Base-by-base conservation (phyloP, 2,797 vertebrate species). In the Anguilla obscura region DNA sequence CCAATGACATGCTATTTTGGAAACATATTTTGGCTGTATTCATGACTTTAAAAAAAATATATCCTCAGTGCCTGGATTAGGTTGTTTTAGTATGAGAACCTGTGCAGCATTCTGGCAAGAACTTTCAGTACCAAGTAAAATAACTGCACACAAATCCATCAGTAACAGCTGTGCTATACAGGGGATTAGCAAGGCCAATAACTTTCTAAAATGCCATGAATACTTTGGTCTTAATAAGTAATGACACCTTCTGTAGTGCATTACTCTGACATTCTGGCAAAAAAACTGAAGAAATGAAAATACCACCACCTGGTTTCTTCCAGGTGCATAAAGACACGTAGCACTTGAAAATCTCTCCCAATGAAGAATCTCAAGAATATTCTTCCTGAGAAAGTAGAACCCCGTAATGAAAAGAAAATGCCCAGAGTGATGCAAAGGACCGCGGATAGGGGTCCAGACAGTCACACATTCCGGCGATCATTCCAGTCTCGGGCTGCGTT, bases 11-110 rank as follows among this genome's bases (percentile, higher is more conserved):
- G n/a, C 63, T 69, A 27, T 69, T 27, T 69, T 69, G 63, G n/a
- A 27, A 69, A 69, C n/a, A 27, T 69, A 69, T 27, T 58, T 69
- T 69, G 63, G n/a, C 63, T 69, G n/a, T 69, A n/a, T 69, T 69
- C 63, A 66, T 66, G 6, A 66, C 63, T 66, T 66, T 9, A 18
- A 18, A 9, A 18, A 3, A 1, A 10, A 69, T 27, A 27, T 27
- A 69, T 2, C 63, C 63, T 69, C 63, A n/a, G 27, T 69, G 63
- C n/a, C 63, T 69, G 63, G 24, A n/a, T 27, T 27, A 69, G n/a
- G 63, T 69, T 27, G n/a, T 69, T 69, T 69, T 27, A 69, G 63
- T 69, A 69, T 69, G 27, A 69, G 63, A 24, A 69, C 63, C n/a
- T 27, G 27, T 69, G 63, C 63, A 69, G 4, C 24, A 27, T 69